Conservation (phyloP, 2,888 invertebrate species). For the Conomelus anceps region DNA sequence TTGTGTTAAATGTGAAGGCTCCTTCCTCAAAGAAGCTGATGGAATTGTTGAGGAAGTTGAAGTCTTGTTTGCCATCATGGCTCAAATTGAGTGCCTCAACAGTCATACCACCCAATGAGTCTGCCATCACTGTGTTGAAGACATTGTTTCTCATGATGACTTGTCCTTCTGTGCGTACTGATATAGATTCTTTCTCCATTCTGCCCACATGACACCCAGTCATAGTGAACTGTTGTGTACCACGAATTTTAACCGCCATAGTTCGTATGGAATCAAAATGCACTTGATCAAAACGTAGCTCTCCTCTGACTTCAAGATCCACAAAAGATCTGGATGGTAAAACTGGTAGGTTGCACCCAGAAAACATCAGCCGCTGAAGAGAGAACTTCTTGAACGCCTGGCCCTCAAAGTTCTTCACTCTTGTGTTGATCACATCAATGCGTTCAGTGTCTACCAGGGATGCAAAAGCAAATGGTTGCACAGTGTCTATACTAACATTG, state of each 20-base stretch:
- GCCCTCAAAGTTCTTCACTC: conserved; percentile 54
- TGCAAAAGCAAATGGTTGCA: conserved; percentile 68
- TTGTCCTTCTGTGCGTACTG: conserved; percentile 53
- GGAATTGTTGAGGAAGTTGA: conserved; percentile 58
- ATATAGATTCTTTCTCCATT: conserved; percentile 60
- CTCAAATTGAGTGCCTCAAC: conserved; percentile 35
- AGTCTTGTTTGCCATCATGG: conserved; percentile 43
- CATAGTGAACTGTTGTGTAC: conserved; percentile 55
- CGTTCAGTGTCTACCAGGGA: conserved; percentile 59
- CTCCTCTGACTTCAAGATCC: conserved; percentile 61
- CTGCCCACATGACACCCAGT: conserved; percentile 52
- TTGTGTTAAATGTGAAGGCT: conserved; percentile 52
- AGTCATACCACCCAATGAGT: conserved; percentile 56
- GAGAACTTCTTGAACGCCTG: conserved; percentile 76
- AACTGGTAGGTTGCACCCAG: conserved; percentile 49
- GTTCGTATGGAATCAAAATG: conserved; percentile 57
- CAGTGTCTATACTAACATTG: conserved; percentile 52
- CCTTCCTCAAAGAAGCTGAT: conserved; percentile 50
- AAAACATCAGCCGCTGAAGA: conserved; percentile 56
- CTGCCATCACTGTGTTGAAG: conserved; percentile 50
- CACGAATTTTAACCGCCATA: conserved; percentile 60
- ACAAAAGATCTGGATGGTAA: conserved; percentile 42
- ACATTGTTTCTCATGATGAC: conserved; percentile 60
- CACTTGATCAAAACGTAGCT: conserved; percentile 59
- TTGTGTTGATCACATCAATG: conserved; percentile 56